Percentiles rank a stretch among this genome's conserved stretches.
Evolutionary conservation across 2,113 vertebrate genomes (phyloP).

Genomic region (Aleadryas rufinucha): DNA sequence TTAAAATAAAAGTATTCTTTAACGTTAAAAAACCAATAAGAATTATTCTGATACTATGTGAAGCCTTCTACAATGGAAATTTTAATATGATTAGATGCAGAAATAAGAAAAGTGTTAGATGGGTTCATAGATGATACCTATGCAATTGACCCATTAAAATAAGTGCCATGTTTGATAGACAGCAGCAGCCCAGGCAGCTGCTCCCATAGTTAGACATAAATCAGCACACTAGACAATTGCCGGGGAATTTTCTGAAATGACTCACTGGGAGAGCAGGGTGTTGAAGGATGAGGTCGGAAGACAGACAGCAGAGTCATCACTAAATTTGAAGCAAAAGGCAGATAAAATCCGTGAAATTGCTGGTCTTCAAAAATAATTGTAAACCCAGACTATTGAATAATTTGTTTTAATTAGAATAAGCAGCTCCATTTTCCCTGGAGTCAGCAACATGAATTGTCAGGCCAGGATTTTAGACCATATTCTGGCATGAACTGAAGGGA

Average conservation of each 20-base stretch:
- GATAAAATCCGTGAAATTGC: not conserved
- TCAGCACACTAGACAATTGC: not conserved
- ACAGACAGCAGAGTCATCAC: constrained; percentile 1
- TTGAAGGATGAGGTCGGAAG: constrained; percentile 3
- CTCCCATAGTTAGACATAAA: not conserved
- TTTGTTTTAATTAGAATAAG: not conserved
- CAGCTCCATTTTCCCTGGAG: not conserved
- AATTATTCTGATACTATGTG: not conserved
- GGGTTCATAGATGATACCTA: not conserved
- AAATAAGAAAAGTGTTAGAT: not conserved
- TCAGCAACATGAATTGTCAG: not conserved
- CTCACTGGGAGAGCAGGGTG: not conserved
- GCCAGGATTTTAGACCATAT: not conserved
- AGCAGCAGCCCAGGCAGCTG: not conserved
- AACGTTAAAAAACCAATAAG: not conserved
- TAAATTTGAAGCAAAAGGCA: not conserved
- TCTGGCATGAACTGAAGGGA: not conserved
- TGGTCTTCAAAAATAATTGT: not conserved
- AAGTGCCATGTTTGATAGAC: not conserved
- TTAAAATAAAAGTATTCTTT: not conserved
- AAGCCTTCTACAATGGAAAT: not conserved
- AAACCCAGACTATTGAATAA: not conserved
- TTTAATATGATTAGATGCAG: not conserved
- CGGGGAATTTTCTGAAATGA: constrained; percentile 11
- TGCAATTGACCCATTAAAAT: not conserved